phyloP scores from a whole-genome alignment of 2,888 invertebrate genomes.

The Scrobipalpa costella region DNA sequence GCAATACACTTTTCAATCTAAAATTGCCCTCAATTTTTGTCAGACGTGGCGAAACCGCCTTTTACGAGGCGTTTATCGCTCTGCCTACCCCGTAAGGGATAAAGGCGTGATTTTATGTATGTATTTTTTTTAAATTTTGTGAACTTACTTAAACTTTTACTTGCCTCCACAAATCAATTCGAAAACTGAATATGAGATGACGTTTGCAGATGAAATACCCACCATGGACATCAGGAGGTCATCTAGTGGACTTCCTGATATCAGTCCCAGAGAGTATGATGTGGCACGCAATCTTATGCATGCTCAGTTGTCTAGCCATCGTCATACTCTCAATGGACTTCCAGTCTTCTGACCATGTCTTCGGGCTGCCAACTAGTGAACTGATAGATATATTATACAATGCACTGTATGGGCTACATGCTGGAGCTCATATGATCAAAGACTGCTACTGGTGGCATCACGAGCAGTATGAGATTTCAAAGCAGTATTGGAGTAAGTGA shows the following conservation, averaged over 20 bases:
- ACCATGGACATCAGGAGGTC: background rate
- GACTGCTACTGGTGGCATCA: background rate
- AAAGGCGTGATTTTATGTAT: too few relatives aligned
- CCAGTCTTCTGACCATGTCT: background rate
- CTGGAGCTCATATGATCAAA: background rate
- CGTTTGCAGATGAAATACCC: slow-evolving; percentile 1
- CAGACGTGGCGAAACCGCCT: too few relatives aligned
- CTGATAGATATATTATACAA: background rate
- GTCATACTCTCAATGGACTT: slow-evolving; percentile 7
- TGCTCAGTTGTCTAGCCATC: background rate
- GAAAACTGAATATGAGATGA: too few relatives aligned
- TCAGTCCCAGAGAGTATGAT: background rate
- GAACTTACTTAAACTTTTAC: too few relatives aligned
- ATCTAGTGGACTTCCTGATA: background rate
- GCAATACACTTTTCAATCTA: too few relatives aligned
- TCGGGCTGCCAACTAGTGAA: background rate
- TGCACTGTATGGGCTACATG: background rate
- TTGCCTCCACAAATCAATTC: too few relatives aligned
- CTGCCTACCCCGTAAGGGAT: too few relatives aligned
- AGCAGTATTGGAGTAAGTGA: background rate
- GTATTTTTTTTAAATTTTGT: too few relatives aligned
- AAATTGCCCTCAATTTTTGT: too few relatives aligned
- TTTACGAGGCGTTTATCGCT: too few relatives aligned
- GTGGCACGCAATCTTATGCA: background rate
- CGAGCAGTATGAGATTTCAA: background rate